These are phyloP conservation scores for Dipodomys merriami DNA, from an alignment of 2,113 vertebrate genomes.

Conservation along the genomic window DNA sequence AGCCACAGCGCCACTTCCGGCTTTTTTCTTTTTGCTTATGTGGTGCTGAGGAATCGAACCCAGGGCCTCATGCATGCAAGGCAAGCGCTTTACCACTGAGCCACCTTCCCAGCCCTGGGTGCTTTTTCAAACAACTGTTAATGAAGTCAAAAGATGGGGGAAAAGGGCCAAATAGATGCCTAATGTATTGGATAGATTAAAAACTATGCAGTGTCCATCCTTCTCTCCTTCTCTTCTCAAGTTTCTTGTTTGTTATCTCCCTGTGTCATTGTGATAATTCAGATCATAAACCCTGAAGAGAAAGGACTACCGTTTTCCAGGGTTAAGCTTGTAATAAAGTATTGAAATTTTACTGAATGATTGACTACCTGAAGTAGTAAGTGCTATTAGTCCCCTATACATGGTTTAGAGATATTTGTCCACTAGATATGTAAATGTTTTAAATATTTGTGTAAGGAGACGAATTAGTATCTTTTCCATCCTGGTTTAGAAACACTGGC, in stretches of 20 bases:
- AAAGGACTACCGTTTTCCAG: not conserved
- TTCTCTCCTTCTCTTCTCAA: fast-evolving
- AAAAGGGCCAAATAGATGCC: too few relatives aligned
- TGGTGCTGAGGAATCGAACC: too few relatives aligned
- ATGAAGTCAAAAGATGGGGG: not conserved
- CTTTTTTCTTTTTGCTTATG: too few relatives aligned
- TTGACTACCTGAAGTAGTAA: not conserved
- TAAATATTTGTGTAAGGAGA: not conserved
- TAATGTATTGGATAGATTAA: not conserved
- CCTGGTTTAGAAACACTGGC: not conserved
- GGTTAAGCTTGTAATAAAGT: not conserved
- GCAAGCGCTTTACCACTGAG: too few relatives aligned
- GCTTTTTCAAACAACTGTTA: not conserved
- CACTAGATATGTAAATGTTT: not conserved
- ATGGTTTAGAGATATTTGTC: not conserved
- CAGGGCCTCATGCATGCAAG: too few relatives aligned
- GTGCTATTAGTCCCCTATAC: not conserved
- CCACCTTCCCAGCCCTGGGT: too few relatives aligned
- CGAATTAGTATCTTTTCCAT: not conserved
- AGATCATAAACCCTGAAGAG: not conserved
- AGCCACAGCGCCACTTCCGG: too few relatives aligned
- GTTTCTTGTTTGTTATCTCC: not conserved
- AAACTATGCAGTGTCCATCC: not conserved
- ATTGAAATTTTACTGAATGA: not conserved
- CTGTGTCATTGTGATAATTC: not conserved